phyloP scores from a whole-genome alignment of 1,140 invertebrate genomes.

The Ostrea edulis region DNA sequence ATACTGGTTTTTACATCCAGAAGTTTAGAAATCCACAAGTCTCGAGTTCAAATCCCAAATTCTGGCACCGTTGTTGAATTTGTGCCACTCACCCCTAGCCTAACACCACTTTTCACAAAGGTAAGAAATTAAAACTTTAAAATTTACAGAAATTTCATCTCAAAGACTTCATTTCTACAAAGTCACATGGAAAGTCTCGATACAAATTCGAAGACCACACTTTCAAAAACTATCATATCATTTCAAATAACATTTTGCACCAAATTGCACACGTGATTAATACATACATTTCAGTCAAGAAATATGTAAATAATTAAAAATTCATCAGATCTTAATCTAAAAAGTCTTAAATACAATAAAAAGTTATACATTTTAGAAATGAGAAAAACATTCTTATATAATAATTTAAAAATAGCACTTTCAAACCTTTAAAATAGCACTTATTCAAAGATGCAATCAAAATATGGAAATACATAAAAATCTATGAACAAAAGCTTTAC shows the following conservation, averaged over 20 bases:
- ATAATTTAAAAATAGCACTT: constrained; percentile 17
- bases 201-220: neutral
- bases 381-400: neutral
- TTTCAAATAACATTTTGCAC: neutral
- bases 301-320: neutral
- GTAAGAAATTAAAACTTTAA: no score
- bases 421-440: neutral
- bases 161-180: no score
- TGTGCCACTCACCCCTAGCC: no score
- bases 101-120: no score
- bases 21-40: no score
- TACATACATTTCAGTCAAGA: neutral
- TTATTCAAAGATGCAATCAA: neutral
- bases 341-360: constrained; percentile 13
- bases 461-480: no score
- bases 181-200: no score
- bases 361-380: neutral
- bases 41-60: no score
- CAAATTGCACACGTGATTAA: neutral
- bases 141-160: no score
- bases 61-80: no score
- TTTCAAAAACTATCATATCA: neutral
- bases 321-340: neutral
- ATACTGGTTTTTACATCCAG: no score
- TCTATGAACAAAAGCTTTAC: no score